These are phyloP conservation scores for Chesias legatella DNA, from an alignment of 2,888 invertebrate genomes.

Conservation along the genomic window DNA sequence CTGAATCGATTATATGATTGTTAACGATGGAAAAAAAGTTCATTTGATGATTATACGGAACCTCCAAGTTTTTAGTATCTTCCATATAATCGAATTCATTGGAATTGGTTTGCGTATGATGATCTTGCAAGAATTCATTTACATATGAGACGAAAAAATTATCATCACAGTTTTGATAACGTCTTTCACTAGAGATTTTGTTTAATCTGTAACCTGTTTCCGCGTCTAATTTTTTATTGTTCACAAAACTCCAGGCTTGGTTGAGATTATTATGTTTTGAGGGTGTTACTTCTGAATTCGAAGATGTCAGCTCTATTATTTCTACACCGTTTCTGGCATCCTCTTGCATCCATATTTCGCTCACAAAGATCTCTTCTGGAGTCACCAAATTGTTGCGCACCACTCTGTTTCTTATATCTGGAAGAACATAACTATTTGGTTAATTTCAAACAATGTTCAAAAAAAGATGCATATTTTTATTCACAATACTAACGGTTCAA, in stretches of 20 bases:
- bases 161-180: constrained; percentile 32
- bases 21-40: constrained; percentile 53
- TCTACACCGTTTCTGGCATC: constrained; percentile 40
- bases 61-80: constrained; percentile 19
- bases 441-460: no score
- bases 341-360: constrained; percentile 43
- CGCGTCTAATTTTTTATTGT: constrained; percentile 27
- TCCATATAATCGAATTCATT: constrained; percentile 19
- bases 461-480: no score
- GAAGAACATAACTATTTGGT: constrained; percentile 18
- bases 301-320: constrained; percentile 56
- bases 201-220: constrained; percentile 40
- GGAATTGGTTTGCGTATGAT: constrained; percentile 14
- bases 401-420: constrained; percentile 35
- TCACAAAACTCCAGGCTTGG: constrained; percentile 41
- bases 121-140: constrained; percentile 13
- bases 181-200: constrained; percentile 41
- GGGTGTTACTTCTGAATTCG: constrained; percentile 30
- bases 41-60: constrained; percentile 34
- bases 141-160: constrained; percentile 9
- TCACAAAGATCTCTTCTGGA: constrained; percentile 38
- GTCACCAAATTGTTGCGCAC: constrained; percentile 29
- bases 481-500: constrained; percentile 34
- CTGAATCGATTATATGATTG: constrained; percentile 40
- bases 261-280: constrained; percentile 28